Percentiles rank a stretch among this genome's conserved stretches.
Evolutionary conservation across 1,140 invertebrate species (phyloP).

Genomic region (Ostrea denselamellosa): DNA sequence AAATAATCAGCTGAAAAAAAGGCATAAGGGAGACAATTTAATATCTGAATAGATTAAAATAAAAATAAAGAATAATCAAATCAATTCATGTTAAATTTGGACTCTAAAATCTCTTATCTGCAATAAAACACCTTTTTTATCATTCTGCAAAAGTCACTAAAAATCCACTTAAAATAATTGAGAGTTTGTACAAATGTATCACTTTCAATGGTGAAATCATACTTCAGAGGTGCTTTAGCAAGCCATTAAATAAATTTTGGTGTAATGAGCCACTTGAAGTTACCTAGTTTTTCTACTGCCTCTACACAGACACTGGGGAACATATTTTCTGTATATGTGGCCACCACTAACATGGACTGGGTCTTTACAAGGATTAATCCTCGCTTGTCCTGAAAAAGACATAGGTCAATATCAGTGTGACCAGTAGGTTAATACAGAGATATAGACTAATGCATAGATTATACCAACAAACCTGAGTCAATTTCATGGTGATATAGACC

Average conservation of each 20-base stretch:
- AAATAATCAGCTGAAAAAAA: slow-evolving; percentile 77
- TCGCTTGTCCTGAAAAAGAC: slow-evolving; percentile 68
- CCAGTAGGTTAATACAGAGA: too few species aligned
- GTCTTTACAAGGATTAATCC: slow-evolving; percentile 77
- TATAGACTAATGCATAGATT: too few species aligned
- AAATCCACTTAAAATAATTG: too few species aligned
- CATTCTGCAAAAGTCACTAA: too few species aligned
- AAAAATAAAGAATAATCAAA: neutral
- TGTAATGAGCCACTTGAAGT: neutral
- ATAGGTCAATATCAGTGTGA: too few species aligned
- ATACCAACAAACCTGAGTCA: too few species aligned
- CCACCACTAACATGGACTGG: slow-evolving; percentile 71
- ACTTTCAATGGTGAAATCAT: too few species aligned
- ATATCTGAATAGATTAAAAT: neutral
- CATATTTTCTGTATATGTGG: slow-evolving; percentile 78
- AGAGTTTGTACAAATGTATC: too few species aligned
- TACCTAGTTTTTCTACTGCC: slow-evolving; percentile 79
- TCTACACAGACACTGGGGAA: slow-evolving; percentile 79
- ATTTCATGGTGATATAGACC: too few species aligned
- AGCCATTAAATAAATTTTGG: neutral
- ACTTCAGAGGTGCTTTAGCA: neutral
- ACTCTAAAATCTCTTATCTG: too few species aligned
- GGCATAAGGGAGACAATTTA: neutral
- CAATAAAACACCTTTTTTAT: too few species aligned
- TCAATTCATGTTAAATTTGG: too few species aligned